Percentiles rank a stretch among this genome's conserved stretches.
phyloP scores from a whole-genome alignment of 2,797 vertebrate genomes.

The Stomatorhinus walkeri region DNA sequence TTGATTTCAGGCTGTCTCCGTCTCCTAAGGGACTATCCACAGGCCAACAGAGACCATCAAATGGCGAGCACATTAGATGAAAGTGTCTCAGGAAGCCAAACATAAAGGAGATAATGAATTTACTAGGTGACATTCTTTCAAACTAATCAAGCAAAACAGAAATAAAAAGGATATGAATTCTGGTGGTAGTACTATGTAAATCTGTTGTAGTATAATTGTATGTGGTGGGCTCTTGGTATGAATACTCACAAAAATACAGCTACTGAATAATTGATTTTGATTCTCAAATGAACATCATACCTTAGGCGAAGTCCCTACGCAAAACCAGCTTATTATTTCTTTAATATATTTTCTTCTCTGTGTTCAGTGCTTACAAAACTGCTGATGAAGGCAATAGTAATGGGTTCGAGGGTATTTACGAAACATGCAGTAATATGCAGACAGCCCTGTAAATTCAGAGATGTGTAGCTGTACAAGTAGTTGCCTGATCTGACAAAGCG shows the following conservation, averaged over 20 bases:
- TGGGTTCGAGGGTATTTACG: background rate
- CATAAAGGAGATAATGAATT: background rate
- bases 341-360: background rate
- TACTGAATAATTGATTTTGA: background rate
- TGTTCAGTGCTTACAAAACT: background rate
- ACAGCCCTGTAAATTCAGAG: background rate
- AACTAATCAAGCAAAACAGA: background rate
- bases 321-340: background rate
- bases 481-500: background rate
- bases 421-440: background rate
- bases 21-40: background rate
- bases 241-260: background rate
- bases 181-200: background rate
- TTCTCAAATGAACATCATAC: background rate
- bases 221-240: background rate
- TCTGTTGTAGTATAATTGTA: background rate
- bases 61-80: background rate
- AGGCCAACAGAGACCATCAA: background rate
- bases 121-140: background rate
- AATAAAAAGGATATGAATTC: background rate
- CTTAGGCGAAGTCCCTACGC: background rate
- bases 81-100: background rate
- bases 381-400: background rate
- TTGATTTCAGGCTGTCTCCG: background rate
- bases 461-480: background rate